Evolutionary conservation across 2,888 invertebrate species (phyloP).

Genomic region (Adelognathus sp.): DNA sequence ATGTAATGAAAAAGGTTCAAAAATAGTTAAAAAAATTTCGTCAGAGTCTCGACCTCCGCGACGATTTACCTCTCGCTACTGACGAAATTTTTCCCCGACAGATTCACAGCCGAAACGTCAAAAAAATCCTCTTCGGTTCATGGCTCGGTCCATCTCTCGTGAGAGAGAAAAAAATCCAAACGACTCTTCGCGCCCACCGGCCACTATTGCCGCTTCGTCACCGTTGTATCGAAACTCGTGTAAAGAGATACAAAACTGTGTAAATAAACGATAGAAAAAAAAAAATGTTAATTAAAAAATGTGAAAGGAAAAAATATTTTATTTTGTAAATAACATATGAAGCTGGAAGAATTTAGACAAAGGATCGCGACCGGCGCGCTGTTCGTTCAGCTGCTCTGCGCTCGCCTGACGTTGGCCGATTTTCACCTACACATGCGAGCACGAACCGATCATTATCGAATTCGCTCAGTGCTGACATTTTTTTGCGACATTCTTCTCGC

Average conservation of each 20-base stretch:
- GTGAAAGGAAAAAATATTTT: conserved; percentile 45
- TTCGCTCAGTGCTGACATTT: conserved; percentile 38
- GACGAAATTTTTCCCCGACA: neutral
- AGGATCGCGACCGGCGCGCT: conserved; percentile 67
- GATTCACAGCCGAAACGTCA: neutral
- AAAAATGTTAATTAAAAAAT: conserved; percentile 28
- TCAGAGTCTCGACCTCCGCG: neutral
- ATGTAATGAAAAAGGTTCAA: conserved; percentile 7
- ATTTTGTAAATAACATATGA: conserved; percentile 65
- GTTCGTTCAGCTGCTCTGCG: conserved; percentile 46
- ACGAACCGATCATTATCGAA: too few relatives aligned
- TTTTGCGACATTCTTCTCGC: neutral
- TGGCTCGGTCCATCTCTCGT: neutral
- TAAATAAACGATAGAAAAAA: conserved; percentile 1
- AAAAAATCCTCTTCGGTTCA: neutral
- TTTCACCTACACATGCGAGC: too few relatives aligned
- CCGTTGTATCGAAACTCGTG: conserved; percentile 36
- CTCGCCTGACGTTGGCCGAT: conserved; percentile 68
- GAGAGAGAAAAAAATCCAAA: neutral
- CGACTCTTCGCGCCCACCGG: conserved; percentile 34
- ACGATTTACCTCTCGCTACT: neutral
- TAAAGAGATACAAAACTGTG: conserved; percentile 39
- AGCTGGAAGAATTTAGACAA: conserved; percentile 74
- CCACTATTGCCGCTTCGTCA: conserved; percentile 37
- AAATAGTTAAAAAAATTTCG: neutral